Conservation (phyloP, 2,113 vertebrate genomes). For the Patagioenas fasciata region DNA sequence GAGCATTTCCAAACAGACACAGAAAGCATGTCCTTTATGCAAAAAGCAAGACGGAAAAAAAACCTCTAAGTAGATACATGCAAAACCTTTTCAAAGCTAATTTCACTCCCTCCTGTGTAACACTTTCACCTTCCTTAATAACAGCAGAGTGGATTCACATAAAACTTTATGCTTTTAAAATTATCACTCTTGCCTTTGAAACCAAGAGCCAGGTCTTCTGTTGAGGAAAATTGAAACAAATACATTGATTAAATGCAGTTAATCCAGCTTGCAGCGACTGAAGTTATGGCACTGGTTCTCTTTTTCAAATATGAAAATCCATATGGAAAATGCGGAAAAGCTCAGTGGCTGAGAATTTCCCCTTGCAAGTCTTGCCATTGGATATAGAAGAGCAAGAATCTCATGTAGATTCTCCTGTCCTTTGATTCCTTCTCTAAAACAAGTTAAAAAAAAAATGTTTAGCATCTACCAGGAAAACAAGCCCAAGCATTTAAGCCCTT, state of each 20-base stretch:
- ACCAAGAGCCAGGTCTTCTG: not conserved
- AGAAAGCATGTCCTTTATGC: not conserved
- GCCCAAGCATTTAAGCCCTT: not conserved
- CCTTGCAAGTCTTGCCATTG: not conserved
- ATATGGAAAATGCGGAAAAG: not conserved
- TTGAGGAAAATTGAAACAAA: not conserved
- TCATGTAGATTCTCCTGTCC: not conserved
- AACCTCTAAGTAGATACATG: not conserved
- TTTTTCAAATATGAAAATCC: not conserved
- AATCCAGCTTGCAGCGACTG: not conserved
- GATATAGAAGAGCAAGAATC: not conserved
- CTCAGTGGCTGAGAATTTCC: not conserved
- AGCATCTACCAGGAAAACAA: not conserved
- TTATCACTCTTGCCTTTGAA: constrained; percentile 7
- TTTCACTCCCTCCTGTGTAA: not conserved
- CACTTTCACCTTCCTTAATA: not conserved
- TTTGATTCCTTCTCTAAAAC: not conserved
- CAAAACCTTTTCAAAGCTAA: not conserved
- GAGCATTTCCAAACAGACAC: not conserved
- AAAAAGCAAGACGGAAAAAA: not conserved
- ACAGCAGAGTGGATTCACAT: not conserved
- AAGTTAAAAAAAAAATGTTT: not conserved
- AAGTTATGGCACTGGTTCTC: not conserved
- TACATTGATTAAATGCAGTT: not conserved
- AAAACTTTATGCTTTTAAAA: constrained; percentile 33